Percentiles rank a stretch among this genome's conserved stretches.
phyloP scores from a whole-genome alignment of 2,888 invertebrate genomes.

The Epiperipatus broadwayi region DNA sequence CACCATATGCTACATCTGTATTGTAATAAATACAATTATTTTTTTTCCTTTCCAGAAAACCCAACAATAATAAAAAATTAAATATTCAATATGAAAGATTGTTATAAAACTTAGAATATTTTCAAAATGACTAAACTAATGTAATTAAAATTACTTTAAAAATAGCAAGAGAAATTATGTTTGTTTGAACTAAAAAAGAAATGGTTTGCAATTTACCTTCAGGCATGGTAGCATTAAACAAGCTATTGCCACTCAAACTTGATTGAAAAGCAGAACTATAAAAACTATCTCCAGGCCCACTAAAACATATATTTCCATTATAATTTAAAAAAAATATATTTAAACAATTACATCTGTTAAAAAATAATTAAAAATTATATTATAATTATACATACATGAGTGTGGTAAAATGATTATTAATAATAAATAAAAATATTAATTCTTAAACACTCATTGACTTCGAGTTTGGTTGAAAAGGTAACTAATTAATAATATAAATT shows the following conservation, averaged over 20 bases:
- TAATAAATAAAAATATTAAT: no score
- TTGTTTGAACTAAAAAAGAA: not conserved
- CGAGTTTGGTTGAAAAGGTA: no score
- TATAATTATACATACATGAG: no score
- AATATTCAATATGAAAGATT: not conserved
- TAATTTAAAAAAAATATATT: no score
- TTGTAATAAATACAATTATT: constrained; percentile 6
- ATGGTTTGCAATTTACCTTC: constrained; percentile 36
- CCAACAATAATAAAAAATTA: constrained; percentile 11
- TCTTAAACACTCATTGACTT: no score
- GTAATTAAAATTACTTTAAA: not conserved
- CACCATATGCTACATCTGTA: constrained; percentile 62
- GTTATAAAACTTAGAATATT: not conserved
- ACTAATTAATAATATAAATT: no score
- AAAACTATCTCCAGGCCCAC: constrained; percentile 88
- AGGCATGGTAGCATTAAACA: constrained; percentile 83
- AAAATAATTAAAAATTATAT: no score
- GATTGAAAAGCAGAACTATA: constrained; percentile 93
- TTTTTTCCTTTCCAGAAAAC: not conserved
- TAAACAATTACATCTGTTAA: no score
- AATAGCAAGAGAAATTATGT: not conserved
- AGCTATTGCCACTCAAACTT: constrained; percentile 67
- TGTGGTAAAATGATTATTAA: no score
- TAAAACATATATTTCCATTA: no score
- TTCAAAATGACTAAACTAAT: not conserved